phyloP scores from a whole-genome alignment of 1,140 invertebrate species.

The Eurosta solidaginis region DNA sequence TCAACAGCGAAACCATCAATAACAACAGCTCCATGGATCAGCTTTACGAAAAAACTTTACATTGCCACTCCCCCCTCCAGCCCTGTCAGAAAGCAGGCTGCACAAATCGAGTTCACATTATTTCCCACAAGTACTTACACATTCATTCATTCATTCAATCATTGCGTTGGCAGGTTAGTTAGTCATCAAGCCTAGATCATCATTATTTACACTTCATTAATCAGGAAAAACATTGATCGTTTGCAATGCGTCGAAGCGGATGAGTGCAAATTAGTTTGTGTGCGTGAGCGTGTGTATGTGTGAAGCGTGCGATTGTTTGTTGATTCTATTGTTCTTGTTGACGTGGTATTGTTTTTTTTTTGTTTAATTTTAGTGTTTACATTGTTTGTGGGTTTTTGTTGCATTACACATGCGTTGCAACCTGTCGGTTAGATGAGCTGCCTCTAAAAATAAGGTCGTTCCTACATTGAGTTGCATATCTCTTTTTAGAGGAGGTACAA shows the following conservation, averaged over 20 bases:
- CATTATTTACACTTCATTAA: slow-evolving; percentile 28
- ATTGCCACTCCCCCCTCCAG: no score
- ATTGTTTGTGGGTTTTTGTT: no score
- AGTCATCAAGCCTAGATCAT: slow-evolving; percentile 5
- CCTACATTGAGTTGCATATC: no score
- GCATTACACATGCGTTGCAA: neutral
- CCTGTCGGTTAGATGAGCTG: neutral
- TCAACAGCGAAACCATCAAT: slow-evolving; percentile 16
- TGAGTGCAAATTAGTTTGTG: neutral
- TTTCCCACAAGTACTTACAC: neutral
- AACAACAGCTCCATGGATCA: neutral
- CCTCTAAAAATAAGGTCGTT: neutral
- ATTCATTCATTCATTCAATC: no score
- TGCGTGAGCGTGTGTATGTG: neutral
- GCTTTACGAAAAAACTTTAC: neutral
- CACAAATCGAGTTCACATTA: neutral
- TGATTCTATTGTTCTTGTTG: neutral
- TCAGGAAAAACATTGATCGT: slow-evolving; percentile 17
- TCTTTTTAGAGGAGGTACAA: no score
- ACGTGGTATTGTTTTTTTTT: neutral
- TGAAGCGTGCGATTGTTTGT: neutral
- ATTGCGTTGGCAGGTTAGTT: neutral
- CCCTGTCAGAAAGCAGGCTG: no score
- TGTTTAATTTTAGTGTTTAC: no score
- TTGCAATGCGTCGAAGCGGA: slow-evolving; percentile 6